Conservation (phyloP, 1,140 invertebrate species). For the Scylla paramamosain region DNA sequence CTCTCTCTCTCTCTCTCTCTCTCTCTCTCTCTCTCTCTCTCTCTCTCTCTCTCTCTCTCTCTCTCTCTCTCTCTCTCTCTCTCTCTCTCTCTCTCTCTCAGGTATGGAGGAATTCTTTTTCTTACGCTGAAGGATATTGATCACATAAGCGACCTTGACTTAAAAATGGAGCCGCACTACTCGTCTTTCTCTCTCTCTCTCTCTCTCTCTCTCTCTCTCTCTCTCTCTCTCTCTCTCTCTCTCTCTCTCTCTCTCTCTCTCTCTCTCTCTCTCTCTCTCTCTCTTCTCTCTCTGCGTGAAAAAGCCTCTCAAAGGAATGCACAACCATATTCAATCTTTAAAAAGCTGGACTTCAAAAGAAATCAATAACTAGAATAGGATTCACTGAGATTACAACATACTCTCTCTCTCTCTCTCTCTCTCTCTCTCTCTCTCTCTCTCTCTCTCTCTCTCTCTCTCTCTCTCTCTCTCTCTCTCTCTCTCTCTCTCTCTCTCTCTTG, state of each 20-base stretch:
- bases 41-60: not conserved
- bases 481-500: slow-evolving; percentile 58
- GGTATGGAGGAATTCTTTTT: not conserved
- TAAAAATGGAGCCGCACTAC: too few relatives aligned
- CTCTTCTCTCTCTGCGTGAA: not conserved
- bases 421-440: slow-evolving; percentile 41
- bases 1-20: slow-evolving; percentile 17
- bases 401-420: slow-evolving; percentile 24
- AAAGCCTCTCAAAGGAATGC: too few relatives aligned
- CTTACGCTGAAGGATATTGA: too few relatives aligned
- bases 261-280: slow-evolving; percentile 40
- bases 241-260: slow-evolving; percentile 30
- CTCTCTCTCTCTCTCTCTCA: not conserved
- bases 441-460: slow-evolving; percentile 60
- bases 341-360: not conserved
- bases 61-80: not conserved
- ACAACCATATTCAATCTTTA: not conserved
- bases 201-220: slow-evolving; percentile 40
- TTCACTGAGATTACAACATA: not conserved
- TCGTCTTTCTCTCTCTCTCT: slow-evolving; percentile 9
- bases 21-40: not conserved
- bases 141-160: too few relatives aligned
- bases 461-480: slow-evolving; percentile 41
- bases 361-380: too few relatives aligned
- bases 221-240: slow-evolving; percentile 27